Conservation (phyloP, 2,113 vertebrate genomes). For the Hippocampus barbouri region DNA sequence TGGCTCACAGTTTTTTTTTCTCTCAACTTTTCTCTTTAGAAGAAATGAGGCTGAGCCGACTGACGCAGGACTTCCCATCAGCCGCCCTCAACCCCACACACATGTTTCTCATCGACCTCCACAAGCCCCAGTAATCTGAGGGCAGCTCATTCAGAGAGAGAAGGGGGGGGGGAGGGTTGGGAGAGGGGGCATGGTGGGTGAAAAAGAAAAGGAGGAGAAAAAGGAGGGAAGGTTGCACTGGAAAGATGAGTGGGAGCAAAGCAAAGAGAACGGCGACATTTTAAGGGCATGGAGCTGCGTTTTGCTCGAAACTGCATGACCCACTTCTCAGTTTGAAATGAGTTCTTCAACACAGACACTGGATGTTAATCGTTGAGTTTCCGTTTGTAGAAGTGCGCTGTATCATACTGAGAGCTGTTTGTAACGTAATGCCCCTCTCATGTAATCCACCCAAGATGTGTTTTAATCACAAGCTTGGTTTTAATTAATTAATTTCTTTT, state of each 20-base stretch:
- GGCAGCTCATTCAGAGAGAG: conserved; percentile 66
- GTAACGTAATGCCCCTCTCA: background rate
- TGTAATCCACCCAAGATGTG: background rate
- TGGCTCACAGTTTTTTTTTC: conserved; percentile 49
- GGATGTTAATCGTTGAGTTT: background rate
- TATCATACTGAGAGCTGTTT: background rate
- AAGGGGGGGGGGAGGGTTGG: conserved; percentile 18
- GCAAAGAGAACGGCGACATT: conserved; percentile 53
- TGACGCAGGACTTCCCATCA: conserved; percentile 66
- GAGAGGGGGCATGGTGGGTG: conserved; percentile 32
- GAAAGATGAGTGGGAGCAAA: conserved; percentile 36
- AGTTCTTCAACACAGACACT: background rate
- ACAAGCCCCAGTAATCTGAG: conserved; percentile 70
- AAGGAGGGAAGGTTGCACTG: conserved; percentile 32
- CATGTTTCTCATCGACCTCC: conserved; percentile 81
- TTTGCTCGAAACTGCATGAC: conserved; percentile 34
- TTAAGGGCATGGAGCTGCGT: conserved; percentile 46
- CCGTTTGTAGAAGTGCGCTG: background rate
- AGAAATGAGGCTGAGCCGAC: conserved; percentile 56
- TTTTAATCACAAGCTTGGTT: no score
- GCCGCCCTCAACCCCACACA: conserved; percentile 73
- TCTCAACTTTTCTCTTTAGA: conserved; percentile 39
- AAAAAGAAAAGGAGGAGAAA: conserved; percentile 44
- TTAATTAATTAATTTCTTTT: no score
- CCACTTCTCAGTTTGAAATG: conserved; percentile 39